Percentiles rank a stretch among this genome's conserved stretches.
Evolutionary conservation across 2,888 invertebrate genomes (phyloP).

Genomic region (Drosophila lacicola): DNA sequence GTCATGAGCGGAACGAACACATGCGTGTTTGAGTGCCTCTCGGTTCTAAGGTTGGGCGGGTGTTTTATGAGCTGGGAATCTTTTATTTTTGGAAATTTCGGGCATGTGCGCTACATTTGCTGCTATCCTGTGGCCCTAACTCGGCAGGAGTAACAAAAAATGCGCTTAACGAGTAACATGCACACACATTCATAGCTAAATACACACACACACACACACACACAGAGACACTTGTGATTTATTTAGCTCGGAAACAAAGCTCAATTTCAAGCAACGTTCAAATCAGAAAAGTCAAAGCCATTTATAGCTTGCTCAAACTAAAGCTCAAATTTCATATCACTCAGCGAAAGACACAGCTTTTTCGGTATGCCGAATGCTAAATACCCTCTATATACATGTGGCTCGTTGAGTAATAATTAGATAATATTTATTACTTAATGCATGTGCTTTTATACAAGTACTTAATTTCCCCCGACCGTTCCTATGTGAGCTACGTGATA

Average conservation of each 20-base stretch:
- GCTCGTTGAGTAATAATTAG: no score
- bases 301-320: conserved; percentile 25
- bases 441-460: no score
- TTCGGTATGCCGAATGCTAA: background rate
- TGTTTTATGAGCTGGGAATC: background rate
- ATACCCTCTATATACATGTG: background rate
- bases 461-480: no score
- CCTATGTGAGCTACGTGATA: no score
- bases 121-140: conserved; percentile 78
- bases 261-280: background rate
- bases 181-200: background rate
- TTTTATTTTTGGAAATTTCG: conserved; percentile 52
- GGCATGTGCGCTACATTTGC: conserved; percentile 46
- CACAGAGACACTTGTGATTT: background rate
- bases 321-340: conserved; percentile 53
- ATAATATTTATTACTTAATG: no score
- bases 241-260: background rate
- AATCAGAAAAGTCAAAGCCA: background rate
- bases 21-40: conserved; percentile 25
- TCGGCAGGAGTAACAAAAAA: conserved; percentile 79
- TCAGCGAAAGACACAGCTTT: conserved; percentile 13
- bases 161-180: conserved; percentile 41
- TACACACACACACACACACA: conserved; percentile 3
- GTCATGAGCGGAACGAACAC: conserved; percentile 36
- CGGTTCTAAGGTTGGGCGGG: background rate